Conservation (phyloP, 2,113 vertebrate species). For the Tragulus kanchil region DNA sequence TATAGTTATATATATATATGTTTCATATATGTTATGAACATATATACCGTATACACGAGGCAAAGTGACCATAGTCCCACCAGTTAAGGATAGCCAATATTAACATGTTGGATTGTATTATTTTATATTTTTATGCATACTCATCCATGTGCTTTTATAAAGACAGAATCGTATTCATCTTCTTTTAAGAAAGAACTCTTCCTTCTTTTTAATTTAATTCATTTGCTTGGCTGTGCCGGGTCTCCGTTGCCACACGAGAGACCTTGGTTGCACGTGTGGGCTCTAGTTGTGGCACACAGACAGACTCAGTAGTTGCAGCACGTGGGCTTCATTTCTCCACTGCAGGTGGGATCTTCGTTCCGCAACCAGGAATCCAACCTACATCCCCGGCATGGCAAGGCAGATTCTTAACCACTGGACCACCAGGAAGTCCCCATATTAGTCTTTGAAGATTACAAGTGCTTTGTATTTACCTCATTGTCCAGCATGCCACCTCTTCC, state of each 20-base stretch:
- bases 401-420: neutral
- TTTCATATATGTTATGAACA: neutral
- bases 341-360: neutral
- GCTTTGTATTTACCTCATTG: neutral
- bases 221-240: neutral
- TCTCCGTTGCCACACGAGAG: neutral
- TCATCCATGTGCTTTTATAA: neutral
- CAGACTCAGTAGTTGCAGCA: neutral
- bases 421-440: neutral
- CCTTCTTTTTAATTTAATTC: neutral
- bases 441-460: neutral
- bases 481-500: neutral
- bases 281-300: neutral
- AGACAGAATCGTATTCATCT: neutral
- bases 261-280: neutral
- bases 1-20: neutral
- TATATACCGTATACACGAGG: neutral
- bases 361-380: neutral
- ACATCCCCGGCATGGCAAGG: neutral
- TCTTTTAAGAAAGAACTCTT: neutral
- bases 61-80: neutral
- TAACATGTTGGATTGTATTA: neutral
- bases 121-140: neutral
- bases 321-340: neutral
- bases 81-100: neutral